Base-by-base conservation (phyloP, 1,140 invertebrate genomes). In the Myzus persicae region DNA sequence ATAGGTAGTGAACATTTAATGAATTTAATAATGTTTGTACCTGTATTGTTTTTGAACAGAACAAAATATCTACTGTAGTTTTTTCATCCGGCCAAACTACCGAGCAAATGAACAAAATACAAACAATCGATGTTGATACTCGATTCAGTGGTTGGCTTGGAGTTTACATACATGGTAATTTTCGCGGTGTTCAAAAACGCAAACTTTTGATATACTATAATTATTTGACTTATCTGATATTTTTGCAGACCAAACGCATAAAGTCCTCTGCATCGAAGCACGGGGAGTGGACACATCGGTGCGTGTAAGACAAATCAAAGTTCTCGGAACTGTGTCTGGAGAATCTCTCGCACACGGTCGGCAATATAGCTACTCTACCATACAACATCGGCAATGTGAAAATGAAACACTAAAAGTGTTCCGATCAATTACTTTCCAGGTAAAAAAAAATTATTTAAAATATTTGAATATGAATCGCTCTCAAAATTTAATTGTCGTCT, bases 381-480 rank as follows among this genome's bases (percentile, higher is more conserved):
- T 98, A 51, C 97, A 98, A 93, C 98, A 98, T 94, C 96, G 97
- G 90, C 97, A 98, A 94, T 98, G 98, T 94, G 98, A 99, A 95
- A 96, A 97, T 26, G 98, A 99, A 95, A 99, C 99, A 0, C 95
- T 99, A 22, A 96, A 98, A 94, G 98, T 99, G 0, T 99, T 99
- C 95, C 96, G 98, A n/a, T 96, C 99, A 2, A 97, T 99, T 14
- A 99, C 98, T 1, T 97, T 98, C 94, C 98, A 98, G 96, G 98
- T 98, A 95, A 94, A 59, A 94, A 48, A 18, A 31, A 85, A 40
- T 42, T 38, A 42, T 26, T 24, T 24, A 44, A 42, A 44, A 26
- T 40, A 9, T 42, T 85, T 44, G 3, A 9, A 20, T 7, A 85
- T 44, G 3, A 85, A 3, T 76, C 14, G 11, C 36, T 18, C 4